Evolutionary conservation across 1,140 invertebrate genomes (phyloP).

Genomic region (Heliothis subflexa): DNA sequence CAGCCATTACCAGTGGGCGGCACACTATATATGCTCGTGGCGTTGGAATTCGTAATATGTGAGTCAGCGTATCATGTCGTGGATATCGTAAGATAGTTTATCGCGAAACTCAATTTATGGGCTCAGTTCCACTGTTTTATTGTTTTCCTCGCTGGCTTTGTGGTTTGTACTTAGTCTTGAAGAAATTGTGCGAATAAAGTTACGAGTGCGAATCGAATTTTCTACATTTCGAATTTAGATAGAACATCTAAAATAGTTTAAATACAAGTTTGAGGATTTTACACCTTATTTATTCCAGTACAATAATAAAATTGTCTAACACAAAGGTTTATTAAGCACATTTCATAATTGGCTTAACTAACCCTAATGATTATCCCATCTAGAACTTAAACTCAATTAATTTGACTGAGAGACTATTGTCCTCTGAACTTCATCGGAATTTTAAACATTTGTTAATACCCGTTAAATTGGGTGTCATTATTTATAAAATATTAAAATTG

Average conservation of each 20-base stretch:
- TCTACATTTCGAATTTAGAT: too few species aligned
- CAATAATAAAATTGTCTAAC: too few species aligned
- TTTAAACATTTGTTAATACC: slow-evolving; percentile 1
- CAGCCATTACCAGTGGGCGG: slow-evolving; percentile 20
- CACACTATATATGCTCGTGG: slow-evolving; percentile 5
- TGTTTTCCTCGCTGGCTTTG: slow-evolving; percentile 19
- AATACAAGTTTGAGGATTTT: not conserved
- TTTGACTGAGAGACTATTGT: too few species aligned
- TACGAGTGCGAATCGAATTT: not conserved
- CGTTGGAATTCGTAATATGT: slow-evolving; percentile 40
- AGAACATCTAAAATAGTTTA: too few species aligned
- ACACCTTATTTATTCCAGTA: too few species aligned
- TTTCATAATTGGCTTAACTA: too few species aligned
- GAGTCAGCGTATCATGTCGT: slow-evolving; percentile 40
- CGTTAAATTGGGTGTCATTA: too few species aligned
- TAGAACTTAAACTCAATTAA: too few species aligned
- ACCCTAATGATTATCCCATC: too few species aligned
- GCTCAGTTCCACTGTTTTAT: slow-evolving; percentile 25
- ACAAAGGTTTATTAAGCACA: too few species aligned
- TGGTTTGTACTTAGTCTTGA: not conserved
- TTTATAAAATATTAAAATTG: too few species aligned
- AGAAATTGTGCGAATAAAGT: not conserved
- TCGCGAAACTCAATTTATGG: slow-evolving; percentile 39
- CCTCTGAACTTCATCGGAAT: not conserved
- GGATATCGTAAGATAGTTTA: slow-evolving; percentile 27